Evolutionary conservation across 2,888 invertebrate species (phyloP).

Genomic region (Nomada ferruginata): DNA sequence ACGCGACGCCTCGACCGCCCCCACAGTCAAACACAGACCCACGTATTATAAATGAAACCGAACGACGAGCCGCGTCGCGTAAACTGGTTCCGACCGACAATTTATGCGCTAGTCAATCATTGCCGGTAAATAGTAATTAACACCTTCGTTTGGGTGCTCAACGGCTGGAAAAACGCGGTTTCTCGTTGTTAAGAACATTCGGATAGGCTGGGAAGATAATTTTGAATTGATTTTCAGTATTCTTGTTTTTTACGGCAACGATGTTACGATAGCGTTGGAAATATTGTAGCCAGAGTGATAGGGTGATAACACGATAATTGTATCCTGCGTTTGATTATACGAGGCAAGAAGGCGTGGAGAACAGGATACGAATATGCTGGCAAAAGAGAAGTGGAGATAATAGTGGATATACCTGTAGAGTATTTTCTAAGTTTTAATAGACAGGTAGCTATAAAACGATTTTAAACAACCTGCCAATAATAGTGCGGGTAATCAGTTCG

Average conservation of each 20-base stretch:
- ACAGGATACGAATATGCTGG: constrained; percentile 17
- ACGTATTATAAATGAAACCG: constrained; percentile 46
- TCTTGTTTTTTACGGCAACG: not conserved
- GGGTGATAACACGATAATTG: constrained; percentile 29
- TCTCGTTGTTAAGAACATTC: no score
- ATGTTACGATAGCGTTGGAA: not conserved
- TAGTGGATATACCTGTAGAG: not conserved
- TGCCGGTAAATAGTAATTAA: constrained; percentile 72
- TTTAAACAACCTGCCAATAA: not conserved
- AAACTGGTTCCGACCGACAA: constrained; percentile 69
- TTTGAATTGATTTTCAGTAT: not conserved
- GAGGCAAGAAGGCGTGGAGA: constrained; percentile 16
- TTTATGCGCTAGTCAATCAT: constrained; percentile 70
- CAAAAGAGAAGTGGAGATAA: constrained; percentile 4
- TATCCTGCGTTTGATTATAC: constrained; percentile 6
- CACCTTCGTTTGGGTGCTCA: constrained; percentile 47
- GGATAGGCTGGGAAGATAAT: no score
- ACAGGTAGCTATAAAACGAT: not conserved
- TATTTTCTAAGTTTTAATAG: constrained; percentile 14
- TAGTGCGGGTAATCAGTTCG: constrained; percentile 1
- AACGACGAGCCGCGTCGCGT: constrained; percentile 33
- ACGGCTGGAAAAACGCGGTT: constrained; percentile 10
- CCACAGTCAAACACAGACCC: constrained; percentile 12
- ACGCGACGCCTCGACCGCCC: constrained; percentile 30
- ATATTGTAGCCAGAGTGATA: not conserved